These are phyloP conservation scores for Trissolcus brochymenae DNA, from an alignment of 2,888 invertebrate genomes.

Conservation along the genomic window DNA sequence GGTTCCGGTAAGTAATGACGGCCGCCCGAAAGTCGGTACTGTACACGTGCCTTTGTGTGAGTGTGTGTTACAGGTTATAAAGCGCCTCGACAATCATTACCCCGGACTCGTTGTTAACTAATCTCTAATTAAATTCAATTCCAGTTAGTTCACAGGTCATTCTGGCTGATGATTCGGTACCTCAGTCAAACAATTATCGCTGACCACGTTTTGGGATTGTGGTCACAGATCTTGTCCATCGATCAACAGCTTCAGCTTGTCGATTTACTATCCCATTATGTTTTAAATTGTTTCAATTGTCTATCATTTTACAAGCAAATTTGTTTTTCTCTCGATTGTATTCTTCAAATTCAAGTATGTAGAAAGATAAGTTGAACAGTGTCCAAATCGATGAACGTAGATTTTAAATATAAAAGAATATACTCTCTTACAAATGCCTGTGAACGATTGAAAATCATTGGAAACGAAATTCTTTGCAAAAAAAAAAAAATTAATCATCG, in stretches of 20 bases:
- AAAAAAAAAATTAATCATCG: neutral
- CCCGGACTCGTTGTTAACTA: slow-evolving; percentile 56
- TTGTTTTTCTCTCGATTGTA: slow-evolving; percentile 5
- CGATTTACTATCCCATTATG: slow-evolving; percentile 18
- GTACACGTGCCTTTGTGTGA: slow-evolving; percentile 61
- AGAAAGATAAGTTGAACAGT: slow-evolving; percentile 24
- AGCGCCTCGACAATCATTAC: slow-evolving; percentile 41
- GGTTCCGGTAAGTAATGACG: slow-evolving; percentile 75
- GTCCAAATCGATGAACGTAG: slow-evolving; percentile 41
- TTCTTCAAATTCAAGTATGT: neutral
- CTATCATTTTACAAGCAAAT: slow-evolving; percentile 24
- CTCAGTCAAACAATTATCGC: slow-evolving; percentile 39
- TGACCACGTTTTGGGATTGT: slow-evolving; percentile 40
- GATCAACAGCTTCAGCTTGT: slow-evolving; percentile 48
- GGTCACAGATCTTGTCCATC: slow-evolving; percentile 46
- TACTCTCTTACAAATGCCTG: slow-evolving; percentile 27
- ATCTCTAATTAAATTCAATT: slow-evolving; percentile 58
- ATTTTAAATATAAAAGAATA: neutral
- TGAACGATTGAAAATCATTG: slow-evolving; percentile 23
- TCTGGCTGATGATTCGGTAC: slow-evolving; percentile 63
- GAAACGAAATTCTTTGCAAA: neutral
- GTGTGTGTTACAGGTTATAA: slow-evolving; percentile 58
- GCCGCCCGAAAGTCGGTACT: slow-evolving; percentile 72
- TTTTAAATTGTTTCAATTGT: slow-evolving; percentile 25
- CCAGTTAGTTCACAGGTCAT: slow-evolving; percentile 64